Conservation (phyloP, 2,113 vertebrate genomes). For the Proteles cristata region DNA sequence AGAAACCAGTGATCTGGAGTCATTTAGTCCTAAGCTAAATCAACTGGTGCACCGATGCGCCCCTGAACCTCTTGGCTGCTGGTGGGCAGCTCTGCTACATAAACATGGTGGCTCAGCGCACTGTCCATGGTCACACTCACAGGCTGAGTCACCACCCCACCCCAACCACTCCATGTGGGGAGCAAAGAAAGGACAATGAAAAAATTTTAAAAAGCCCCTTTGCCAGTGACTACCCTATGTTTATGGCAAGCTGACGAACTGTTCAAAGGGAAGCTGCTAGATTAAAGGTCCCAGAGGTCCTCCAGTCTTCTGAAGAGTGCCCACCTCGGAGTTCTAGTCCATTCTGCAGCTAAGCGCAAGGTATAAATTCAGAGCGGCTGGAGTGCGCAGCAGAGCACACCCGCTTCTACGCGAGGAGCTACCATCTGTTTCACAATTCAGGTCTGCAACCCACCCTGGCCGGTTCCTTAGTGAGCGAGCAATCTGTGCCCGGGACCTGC, state of each 20-base stretch:
- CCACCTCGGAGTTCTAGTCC: not conserved
- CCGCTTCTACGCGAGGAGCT: accelerated
- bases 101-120: not conserved
- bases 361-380: too few species aligned
- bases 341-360: too few species aligned
- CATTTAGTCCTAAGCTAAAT: constrained; percentile 65
- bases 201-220: not conserved
- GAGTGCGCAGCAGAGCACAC: accelerated
- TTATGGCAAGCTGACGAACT: not conserved
- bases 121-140: not conserved
- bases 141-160: not conserved
- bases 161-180: not conserved
- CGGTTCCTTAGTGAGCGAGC: not conserved
- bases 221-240: not conserved
- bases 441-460: not conserved
- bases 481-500: not conserved
- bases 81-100: not conserved
- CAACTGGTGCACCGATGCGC: not conserved
- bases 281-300: not conserved
- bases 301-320: not conserved
- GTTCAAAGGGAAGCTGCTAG: not conserved
- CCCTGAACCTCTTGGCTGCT: constrained; percentile 23
- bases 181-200: not conserved
- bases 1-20: constrained; percentile 72
- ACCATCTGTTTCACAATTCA: not conserved